Percentiles rank a stretch among this genome's conserved stretches.
Conservation (phyloP, 2,797 vertebrate genomes). For the Lemur catta region DNA sequence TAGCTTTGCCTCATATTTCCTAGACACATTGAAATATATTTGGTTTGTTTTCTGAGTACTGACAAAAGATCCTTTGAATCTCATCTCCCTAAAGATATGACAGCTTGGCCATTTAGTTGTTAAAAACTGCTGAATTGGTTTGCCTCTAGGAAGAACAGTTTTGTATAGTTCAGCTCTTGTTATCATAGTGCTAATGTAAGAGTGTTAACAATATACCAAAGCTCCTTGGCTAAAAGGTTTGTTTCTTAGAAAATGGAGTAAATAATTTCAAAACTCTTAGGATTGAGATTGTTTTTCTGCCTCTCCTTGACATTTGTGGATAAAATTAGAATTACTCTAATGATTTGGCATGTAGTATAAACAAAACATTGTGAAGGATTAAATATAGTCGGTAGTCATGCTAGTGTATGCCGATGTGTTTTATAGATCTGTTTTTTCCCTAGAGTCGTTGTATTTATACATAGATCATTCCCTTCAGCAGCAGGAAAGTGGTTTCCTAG, state of each 20-base stretch:
- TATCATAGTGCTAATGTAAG: constrained; percentile 65
- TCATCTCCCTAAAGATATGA: constrained; percentile 70
- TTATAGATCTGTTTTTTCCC: constrained; percentile 55
- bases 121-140: constrained; percentile 69
- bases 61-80: constrained; percentile 62
- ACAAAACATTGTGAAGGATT: constrained; percentile 42
- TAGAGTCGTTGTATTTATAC: background rate
- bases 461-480: constrained; percentile 73
- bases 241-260: constrained; percentile 59
- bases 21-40: constrained; percentile 49
- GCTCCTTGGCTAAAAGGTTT: constrained; percentile 66
- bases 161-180: constrained; percentile 67
- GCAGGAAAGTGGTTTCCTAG: constrained; percentile 59
- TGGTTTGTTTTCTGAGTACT: constrained; percentile 61
- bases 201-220: constrained; percentile 54
- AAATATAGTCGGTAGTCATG: constrained; percentile 60
- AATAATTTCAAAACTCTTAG: constrained; percentile 66
- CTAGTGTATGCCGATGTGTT: constrained; percentile 22
- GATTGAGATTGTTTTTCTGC: constrained; percentile 35
- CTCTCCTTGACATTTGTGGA: constrained; percentile 42
- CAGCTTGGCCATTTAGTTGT: constrained; percentile 58
- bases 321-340: constrained; percentile 75
- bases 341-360: constrained; percentile 67
- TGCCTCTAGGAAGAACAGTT: constrained; percentile 70
- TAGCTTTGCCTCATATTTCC: background rate